A percentile compares a stretch with the other conserved stretches of the same genome.
Evolutionary conservation across 2,797 vertebrate species (phyloP).

Genomic region (Apogon talboti): DNA sequence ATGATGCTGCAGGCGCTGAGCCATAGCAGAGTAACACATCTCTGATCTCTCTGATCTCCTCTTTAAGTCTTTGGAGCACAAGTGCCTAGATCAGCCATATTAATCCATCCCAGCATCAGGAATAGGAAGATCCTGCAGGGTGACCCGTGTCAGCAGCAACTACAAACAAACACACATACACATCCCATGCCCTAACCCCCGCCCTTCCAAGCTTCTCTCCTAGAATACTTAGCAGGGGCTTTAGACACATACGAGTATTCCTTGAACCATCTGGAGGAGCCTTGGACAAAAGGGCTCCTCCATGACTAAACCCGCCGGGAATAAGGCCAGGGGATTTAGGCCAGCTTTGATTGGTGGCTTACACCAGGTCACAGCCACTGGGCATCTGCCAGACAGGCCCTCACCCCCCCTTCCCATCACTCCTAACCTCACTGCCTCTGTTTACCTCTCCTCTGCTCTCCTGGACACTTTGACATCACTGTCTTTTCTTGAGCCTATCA

Average conservation of each 20-base stretch:
- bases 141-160: conserved; percentile 53
- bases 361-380: conserved; percentile 81
- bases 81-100: conserved; percentile 65
- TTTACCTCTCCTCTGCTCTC: conserved; percentile 28
- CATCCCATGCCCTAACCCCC: conserved; percentile 22
- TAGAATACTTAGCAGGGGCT: conserved; percentile 71
- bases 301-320: conserved; percentile 72
- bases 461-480: conserved; percentile 33
- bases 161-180: conserved; percentile 52
- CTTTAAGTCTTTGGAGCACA: conserved; percentile 42
- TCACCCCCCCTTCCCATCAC: conserved; percentile 38
- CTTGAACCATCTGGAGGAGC: conserved; percentile 79
- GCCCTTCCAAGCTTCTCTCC: conserved; percentile 40
- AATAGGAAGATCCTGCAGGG: conserved; percentile 44
- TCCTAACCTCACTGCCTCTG: conserved; percentile 11
- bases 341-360: conserved; percentile 82
- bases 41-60: conserved; percentile 54
- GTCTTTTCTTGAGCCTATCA: conserved; percentile 17
- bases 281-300: conserved; percentile 75
- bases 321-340: conserved; percentile 77
- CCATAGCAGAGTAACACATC: conserved; percentile 43
- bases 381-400: conserved; percentile 74
- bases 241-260: conserved; percentile 68
- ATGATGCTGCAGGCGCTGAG: conserved; percentile 33
- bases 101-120: conserved; percentile 63